phyloP scores from a whole-genome alignment of 2,888 invertebrate genomes.

The Salticus scenicus region DNA sequence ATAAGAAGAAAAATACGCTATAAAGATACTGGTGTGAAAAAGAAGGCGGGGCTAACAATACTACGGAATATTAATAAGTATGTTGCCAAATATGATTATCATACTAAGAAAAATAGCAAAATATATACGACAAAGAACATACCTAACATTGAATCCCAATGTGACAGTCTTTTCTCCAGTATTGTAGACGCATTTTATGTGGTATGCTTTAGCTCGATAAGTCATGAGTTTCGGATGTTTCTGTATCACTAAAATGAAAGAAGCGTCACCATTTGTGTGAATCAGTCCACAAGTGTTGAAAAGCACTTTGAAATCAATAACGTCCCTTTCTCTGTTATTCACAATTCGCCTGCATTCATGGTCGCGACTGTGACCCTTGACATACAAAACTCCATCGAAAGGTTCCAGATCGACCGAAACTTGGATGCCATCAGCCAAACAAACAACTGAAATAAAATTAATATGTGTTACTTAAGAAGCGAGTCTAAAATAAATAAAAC shows the following conservation, averaged over 20 bases:
- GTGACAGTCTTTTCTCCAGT: conserved; percentile 95
- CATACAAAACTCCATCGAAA: conserved; percentile 93
- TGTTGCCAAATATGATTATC: too few species aligned
- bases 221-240: conserved; percentile 97
- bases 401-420: conserved; percentile 81
- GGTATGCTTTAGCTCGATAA: conserved; percentile 95
- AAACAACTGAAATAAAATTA: conserved; percentile 80
- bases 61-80: too few species aligned
- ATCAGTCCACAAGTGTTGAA: conserved; percentile 94
- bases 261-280: conserved; percentile 91
- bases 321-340: conserved; percentile 78
- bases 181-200: conserved; percentile 95
- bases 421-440: conserved; percentile 92
- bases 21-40: too few species aligned
- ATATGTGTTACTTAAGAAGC: too few species aligned
- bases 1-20: too few species aligned
- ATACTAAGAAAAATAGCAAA: too few species aligned
- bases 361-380: conserved; percentile 95
- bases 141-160: conserved; percentile 88
- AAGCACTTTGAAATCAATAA: conserved; percentile 88
- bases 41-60: too few species aligned
- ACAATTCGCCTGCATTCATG: conserved; percentile 90
- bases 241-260: conserved; percentile 94
- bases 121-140: conserved; percentile 17
- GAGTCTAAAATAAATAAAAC: too few species aligned